phyloP scores from a whole-genome alignment of 2,888 invertebrate genomes.

The Crioceris asparagi region DNA sequence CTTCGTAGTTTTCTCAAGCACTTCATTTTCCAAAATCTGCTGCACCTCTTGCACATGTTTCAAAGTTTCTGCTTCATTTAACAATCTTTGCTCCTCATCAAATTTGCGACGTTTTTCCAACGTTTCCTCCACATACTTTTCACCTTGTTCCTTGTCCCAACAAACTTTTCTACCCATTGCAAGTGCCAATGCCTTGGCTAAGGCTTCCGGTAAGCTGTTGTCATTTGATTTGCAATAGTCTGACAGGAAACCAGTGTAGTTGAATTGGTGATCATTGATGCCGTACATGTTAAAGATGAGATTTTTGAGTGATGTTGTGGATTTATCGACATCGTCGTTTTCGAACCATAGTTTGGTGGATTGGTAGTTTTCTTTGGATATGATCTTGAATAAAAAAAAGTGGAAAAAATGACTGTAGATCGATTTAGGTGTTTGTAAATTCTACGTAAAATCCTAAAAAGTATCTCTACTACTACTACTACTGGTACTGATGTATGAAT shows the following conservation, averaged over 20 bases:
- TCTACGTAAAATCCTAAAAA: too few species aligned
- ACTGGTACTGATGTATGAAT: too few species aligned
- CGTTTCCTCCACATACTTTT: slow-evolving; percentile 34
- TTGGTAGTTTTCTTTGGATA: slow-evolving; percentile 33
- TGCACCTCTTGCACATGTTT: too few species aligned
- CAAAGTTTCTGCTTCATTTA: too few species aligned
- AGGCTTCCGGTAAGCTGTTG: slow-evolving; percentile 46
- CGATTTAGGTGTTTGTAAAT: too few species aligned
- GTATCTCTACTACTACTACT: too few species aligned
- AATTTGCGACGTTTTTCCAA: slow-evolving; percentile 15
- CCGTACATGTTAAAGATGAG: slow-evolving; percentile 49
- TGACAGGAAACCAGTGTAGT: slow-evolving; percentile 52
- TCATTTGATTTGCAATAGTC: slow-evolving; percentile 49
- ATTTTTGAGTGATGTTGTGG: slow-evolving; percentile 37
- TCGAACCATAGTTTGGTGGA: slow-evolving; percentile 38
- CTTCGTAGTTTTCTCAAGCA: too few species aligned
- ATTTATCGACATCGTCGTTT: slow-evolving; percentile 16
- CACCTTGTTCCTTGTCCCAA: slow-evolving; percentile 39
- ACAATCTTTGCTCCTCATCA: slow-evolving; percentile 20
- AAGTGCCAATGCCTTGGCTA: slow-evolving; percentile 47
- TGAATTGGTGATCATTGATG: slow-evolving; percentile 39
- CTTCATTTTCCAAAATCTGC: too few species aligned
- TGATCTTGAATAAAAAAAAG: too few species aligned
- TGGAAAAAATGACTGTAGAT: too few species aligned
- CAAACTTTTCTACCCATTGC: slow-evolving; percentile 44